These are phyloP conservation scores for Caenorhabditis inopinata DNA, from an alignment of 1,140 invertebrate species.

Conservation along the genomic window DNA sequence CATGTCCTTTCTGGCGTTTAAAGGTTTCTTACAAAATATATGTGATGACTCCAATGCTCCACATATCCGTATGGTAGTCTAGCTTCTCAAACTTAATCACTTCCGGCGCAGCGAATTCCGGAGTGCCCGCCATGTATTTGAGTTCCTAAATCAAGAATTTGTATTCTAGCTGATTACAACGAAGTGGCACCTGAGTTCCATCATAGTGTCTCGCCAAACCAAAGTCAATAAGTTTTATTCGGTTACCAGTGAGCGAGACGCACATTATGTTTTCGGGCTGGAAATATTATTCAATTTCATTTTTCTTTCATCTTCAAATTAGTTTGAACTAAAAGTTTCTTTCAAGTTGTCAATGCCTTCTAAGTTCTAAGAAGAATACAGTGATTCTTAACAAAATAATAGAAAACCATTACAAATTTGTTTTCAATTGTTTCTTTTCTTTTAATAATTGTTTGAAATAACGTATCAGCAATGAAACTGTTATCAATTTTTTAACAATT, in stretches of 20 bases:
- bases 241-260: conserved; percentile 65
- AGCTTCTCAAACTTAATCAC: conserved; percentile 67
- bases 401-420: too few relatives aligned
- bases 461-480: too few relatives aligned
- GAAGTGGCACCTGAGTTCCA: conserved; percentile 50
- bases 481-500: conserved; percentile 16
- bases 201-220: conserved; percentile 68
- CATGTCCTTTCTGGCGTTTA: not conserved
- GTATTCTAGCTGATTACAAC: not conserved
- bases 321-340: too few relatives aligned
- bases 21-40: conserved; percentile 68
- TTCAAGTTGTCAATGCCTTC: too few relatives aligned
- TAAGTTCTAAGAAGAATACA: too few relatives aligned
- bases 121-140: conserved; percentile 67
- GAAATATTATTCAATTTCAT: too few relatives aligned
- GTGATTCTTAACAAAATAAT: too few relatives aligned
- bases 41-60: conserved; percentile 69
- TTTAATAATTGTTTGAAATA: too few relatives aligned
- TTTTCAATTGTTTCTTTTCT: not conserved
- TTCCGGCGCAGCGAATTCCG: conserved; percentile 69
- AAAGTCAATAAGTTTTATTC: conserved; percentile 67
- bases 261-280: conserved; percentile 70
- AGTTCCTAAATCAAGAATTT: conserved; percentile 56
- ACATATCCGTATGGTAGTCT: conserved; percentile 69
- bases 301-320: too few relatives aligned